These are phyloP conservation scores for Lethenteron reissneri DNA, from an alignment of 2,113 vertebrate genomes.

Conservation along the genomic window DNA sequence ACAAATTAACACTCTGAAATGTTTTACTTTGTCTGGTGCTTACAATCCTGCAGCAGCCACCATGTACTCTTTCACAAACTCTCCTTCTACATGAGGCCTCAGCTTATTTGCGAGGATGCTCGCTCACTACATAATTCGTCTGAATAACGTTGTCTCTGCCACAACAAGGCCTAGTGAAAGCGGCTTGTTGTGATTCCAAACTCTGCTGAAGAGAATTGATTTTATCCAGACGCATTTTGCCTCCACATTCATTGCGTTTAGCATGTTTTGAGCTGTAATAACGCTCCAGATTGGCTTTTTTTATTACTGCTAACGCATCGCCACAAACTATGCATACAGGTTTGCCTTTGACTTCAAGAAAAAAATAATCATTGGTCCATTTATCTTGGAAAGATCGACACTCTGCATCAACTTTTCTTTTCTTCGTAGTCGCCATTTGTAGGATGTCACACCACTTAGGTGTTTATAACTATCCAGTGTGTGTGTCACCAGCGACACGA, in stretches of 20 bases:
- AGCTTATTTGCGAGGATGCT: constrained; percentile 12
- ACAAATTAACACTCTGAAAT: constrained; percentile 11
- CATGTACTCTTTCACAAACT: constrained; percentile 12
- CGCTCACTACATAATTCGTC: constrained; percentile 12
- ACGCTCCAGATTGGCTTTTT: constrained; percentile 11
- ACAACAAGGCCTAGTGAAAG: constrained; percentile 8
- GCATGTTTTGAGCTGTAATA: constrained; percentile 14
- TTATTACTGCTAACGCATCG: constrained; percentile 10
- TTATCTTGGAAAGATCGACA: constrained; percentile 12
- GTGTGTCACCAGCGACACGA: no score
- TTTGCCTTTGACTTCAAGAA: constrained; percentile 10
- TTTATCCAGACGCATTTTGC: constrained; percentile 12
- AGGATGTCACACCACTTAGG: no score
- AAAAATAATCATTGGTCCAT: constrained; percentile 11
- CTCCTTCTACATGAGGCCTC: constrained; percentile 6
- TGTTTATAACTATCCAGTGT: no score
- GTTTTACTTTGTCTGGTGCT: constrained; percentile 12
- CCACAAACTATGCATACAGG: constrained; percentile 8
- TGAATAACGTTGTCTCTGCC: constrained; percentile 10
- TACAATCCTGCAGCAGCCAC: constrained; percentile 8
- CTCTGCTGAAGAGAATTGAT: constrained; percentile 10
- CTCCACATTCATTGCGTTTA: constrained; percentile 12
- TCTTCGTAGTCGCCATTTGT: constrained; percentile 8
- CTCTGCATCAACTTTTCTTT: constrained; percentile 12
- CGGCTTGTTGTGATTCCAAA: constrained; percentile 10